These are phyloP conservation scores for Microplitis deprimator DNA, from an alignment of 2,888 invertebrate genomes.

Conservation along the genomic window DNA sequence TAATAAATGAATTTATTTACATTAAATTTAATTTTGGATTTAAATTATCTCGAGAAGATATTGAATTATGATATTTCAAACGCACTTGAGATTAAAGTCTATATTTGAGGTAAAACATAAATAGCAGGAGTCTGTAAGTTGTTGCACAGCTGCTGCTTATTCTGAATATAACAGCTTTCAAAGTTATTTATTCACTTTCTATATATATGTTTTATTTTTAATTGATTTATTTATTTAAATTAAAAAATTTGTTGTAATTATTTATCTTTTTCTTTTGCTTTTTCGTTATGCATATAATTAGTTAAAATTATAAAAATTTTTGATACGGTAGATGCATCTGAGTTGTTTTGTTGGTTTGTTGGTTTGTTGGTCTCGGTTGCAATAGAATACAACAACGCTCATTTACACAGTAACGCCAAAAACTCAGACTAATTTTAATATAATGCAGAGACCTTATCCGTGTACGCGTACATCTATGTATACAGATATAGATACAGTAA, in stretches of 20 bases:
- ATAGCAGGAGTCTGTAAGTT: slow-evolving; percentile 50
- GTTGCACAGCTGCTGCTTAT: slow-evolving; percentile 45
- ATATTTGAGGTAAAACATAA: slow-evolving; percentile 51
- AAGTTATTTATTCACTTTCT: slow-evolving; percentile 61
- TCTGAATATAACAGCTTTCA: slow-evolving; percentile 8
- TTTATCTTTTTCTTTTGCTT: not conserved
- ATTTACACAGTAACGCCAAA: slow-evolving; percentile 44
- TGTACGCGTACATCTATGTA: not conserved
- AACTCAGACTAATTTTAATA: slow-evolving; percentile 46
- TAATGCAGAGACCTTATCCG: slow-evolving; percentile 43
- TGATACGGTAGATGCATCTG: slow-evolving; percentile 13
- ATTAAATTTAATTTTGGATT: not conserved
- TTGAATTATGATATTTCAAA: slow-evolving; percentile 37
- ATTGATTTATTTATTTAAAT: not conserved
- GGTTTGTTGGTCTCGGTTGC: slow-evolving; percentile 15
- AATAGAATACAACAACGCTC: slow-evolving; percentile 20
- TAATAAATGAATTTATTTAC: not conserved
- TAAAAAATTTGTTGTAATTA: not conserved
- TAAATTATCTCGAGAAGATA: not conserved
- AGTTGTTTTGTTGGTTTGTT: slow-evolving; percentile 30
- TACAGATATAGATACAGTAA: not conserved
- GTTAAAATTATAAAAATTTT: slow-evolving; percentile 15
- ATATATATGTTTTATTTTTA: slow-evolving; percentile 37
- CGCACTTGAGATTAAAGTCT: slow-evolving; percentile 37
- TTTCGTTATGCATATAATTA: not conserved